A percentile compares a stretch with the other conserved stretches of the same genome.
Evolutionary conservation across 2,888 invertebrate genomes (phyloP).

Genomic region (Oasisia sp.): DNA sequence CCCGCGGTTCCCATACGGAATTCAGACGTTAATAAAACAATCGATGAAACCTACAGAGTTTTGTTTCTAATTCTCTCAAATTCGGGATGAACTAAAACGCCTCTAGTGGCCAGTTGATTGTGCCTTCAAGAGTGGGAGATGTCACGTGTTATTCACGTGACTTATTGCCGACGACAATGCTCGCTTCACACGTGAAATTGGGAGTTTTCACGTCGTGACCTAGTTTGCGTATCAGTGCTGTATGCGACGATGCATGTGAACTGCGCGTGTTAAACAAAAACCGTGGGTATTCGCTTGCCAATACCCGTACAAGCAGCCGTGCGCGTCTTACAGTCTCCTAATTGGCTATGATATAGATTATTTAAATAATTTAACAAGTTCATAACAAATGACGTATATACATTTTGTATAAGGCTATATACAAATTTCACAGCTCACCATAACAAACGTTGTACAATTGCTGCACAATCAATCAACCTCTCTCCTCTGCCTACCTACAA

Average conservation of each 20-base stretch:
- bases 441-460: constrained; percentile 10
- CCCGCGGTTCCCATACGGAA: neutral
- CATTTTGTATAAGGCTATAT: constrained; percentile 13
- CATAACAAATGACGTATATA: constrained; percentile 17
- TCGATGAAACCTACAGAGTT: neutral
- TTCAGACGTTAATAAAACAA: neutral
- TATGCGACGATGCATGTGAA: neutral
- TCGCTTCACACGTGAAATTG: neutral
- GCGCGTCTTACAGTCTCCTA: neutral
- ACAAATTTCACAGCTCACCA: constrained; percentile 13
- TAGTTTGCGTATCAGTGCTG: neutral
- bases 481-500: neutral
- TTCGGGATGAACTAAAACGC: neutral
- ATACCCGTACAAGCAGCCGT: constrained; percentile 6
- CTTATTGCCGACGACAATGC: neutral
- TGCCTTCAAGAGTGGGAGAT: neutral
- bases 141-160: neutral
- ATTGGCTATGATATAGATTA: neutral
- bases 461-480: neutral
- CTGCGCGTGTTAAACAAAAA: neutral
- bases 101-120: neutral
- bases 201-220: neutral
- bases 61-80: neutral
- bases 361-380: constrained; percentile 8
- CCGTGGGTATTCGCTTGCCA: neutral